Evolutionary conservation across 2,113 vertebrate genomes (phyloP), one percentile per base, ranked within the genome.

Genomic region (Hippocampus barbouri): DNA sequence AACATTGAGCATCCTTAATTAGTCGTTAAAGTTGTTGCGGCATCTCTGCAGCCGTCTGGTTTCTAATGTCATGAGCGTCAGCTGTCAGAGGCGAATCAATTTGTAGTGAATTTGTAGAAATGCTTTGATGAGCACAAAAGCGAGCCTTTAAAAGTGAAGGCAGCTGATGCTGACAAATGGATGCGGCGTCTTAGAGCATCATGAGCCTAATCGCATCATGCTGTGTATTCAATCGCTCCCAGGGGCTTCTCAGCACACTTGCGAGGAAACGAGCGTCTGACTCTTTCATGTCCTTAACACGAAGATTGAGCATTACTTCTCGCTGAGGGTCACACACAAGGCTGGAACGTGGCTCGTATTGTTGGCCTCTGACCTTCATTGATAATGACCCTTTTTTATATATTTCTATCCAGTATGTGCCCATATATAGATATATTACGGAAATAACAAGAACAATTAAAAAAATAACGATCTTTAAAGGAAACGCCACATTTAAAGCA

Each of bases 111-210:
- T 64, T 64, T 64, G 38, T 4, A 43, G 62, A 64, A 43, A 64
- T 14, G 62, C 62, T 64, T 64, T 64, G 62, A 64, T 43, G 62
- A 41, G 38, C 20, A 63, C 61, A 40, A 63, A 21, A 62, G 34
- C 15, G 2, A 34, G 61, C 61, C 34, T 63, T 38, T 63, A 27
- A n/a, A 11, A 34, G 59, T 0, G 18, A 30, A 61, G 27, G 25
- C 7, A 61, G 18, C 51, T 53, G 27, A 63, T 40, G 61, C 15
- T 21, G 18, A 57, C 3, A 3, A 25, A 40, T 41, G 61, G 18
- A 63, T 20, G 34, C 10, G 10, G 11, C 11, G 21, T 63, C 57
- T 30, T 30, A 16, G 27, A 16, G 47, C 16, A 41, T 21, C 18
- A 10, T 41, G 34, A 41, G 20, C 11, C 11, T 64, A 41, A n/a